Conservation (phyloP, 2,113 vertebrate species). For the Sardina pilchardus region DNA sequence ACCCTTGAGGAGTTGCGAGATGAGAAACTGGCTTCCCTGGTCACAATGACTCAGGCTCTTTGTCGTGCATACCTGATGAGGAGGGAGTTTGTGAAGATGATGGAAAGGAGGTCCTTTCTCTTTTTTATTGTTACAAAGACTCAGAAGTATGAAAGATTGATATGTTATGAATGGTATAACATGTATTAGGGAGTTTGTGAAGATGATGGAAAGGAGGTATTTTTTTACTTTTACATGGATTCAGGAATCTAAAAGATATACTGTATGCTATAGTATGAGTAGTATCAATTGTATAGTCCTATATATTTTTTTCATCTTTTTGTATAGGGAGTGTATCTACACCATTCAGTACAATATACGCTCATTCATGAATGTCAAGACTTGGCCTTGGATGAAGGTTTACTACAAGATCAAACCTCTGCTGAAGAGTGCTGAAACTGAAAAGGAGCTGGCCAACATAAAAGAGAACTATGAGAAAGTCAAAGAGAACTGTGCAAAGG, state of each 20-base stretch:
- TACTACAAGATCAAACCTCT: conserved; percentile 54
- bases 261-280: no score
- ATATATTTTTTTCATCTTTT: no score
- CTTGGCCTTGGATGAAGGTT: conserved; percentile 54
- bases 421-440: conserved; percentile 53
- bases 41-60: conserved; percentile 80
- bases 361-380: conserved; percentile 54
- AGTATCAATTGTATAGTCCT: no score
- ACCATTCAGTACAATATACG: conserved; percentile 50
- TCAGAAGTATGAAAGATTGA: background rate
- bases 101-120: conserved; percentile 12
- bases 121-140: background rate
- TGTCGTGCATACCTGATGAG: conserved; percentile 9
- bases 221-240: no score
- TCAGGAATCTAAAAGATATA: no score
- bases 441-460: conserved; percentile 44
- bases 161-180: no score
- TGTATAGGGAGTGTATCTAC: conserved; percentile 28
- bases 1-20: conserved; percentile 85
- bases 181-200: no score
- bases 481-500: conserved; percentile 39
- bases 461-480: conserved; percentile 46
- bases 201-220: no score
- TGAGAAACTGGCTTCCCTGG: conserved; percentile 79
- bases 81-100: background rate